Conservation (phyloP, 53 echinoderm and acorn worm genomes). For the Antedon mediterranea region DNA sequence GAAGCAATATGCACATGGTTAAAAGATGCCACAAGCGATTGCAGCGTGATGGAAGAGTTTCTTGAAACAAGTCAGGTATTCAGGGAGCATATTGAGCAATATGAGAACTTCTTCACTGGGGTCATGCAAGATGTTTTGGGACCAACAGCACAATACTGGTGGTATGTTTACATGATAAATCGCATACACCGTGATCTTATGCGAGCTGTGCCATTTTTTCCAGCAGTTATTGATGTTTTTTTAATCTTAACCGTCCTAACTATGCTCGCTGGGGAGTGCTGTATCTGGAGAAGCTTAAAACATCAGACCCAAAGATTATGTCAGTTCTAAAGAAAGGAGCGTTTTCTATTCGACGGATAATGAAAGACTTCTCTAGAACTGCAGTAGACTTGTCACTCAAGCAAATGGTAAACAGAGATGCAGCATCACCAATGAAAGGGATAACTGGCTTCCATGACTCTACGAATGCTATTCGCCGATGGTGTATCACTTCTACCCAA, state of each 20-base stretch:
- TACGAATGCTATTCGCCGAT: constrained; percentile 29
- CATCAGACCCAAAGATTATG: constrained; percentile 6
- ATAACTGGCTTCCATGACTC: constrained; percentile 41
- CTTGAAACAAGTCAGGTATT: constrained; percentile 16
- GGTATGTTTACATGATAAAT: constrained; percentile 45
- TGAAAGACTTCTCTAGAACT: constrained; percentile 20
- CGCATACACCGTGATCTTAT: constrained; percentile 24
- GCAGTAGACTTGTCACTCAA: constrained; percentile 48
- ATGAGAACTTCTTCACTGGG: constrained; percentile 31
- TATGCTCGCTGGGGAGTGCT: constrained; percentile 62
- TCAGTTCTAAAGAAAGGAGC: constrained; percentile 23
- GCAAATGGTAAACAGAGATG: constrained; percentile 46
- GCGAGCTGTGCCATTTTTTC: constrained; percentile 19
- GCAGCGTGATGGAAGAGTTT: constrained; percentile 10
- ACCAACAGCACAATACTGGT: constrained; percentile 28
- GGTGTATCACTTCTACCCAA: constrained; percentile 49
- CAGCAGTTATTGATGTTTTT: constrained; percentile 35
- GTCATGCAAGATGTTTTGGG: constrained; percentile 37
- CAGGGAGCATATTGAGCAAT: constrained; percentile 23
- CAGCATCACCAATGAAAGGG: constrained; percentile 52
- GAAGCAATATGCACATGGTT: constrained; percentile 27
- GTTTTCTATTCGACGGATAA: constrained; percentile 37
- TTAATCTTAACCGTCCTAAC: constrained; percentile 45
- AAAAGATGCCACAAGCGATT: background rate
- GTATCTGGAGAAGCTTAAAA: constrained; percentile 32